Base-by-base conservation (phyloP, 2,113 vertebrate genomes). In the Phrynosoma platyrhinos region DNA sequence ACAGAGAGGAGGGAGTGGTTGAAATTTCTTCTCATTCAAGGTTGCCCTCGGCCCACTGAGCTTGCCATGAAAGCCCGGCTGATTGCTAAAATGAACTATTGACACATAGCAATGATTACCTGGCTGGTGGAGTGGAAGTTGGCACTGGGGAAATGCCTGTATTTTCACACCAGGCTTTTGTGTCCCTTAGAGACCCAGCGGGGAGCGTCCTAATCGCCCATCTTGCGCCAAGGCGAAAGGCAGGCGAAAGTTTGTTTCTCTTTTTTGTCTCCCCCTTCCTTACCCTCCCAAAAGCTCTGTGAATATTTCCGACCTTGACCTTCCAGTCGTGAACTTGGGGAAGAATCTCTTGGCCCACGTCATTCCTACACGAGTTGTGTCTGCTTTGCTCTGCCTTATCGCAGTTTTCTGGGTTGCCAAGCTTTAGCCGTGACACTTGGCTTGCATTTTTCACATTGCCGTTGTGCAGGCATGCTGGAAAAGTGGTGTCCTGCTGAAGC, bases 271-370 rank as follows among this genome's bases (percentile, higher is more conserved):
- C 20, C 23, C 23, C 64, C 47, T 68, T 68, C 77, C n/a, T 92
- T 23, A 72, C 79, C 52, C 9, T 80, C 36, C 14, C 0, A 1
- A 69, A 87, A 81, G 68, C 32, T 0, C 5, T 58, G 76, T 32
- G 83, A 14, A 90, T 55, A 69, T 81, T 72, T 5, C 30, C 72
- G 93, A 84, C 94, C 92, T 96, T 96, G 93, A 83, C 92, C 93
- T 94, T 90, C 13, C 40, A 76, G 75, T 79, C 0, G 1, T 2
- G 78, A 1, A 12, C 89, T 3, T 0, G 77, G 32, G 68, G 88
- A 9, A 91, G 92, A 90, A 95, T 91, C 88, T 40, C 85, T 80
- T 13, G 72, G 64, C 87, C 7, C 9, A 90, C 90, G 88, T 95
- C 87, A 32, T 40, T 27, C 23, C 21, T n/a, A 21, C 87, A 21